Conservation (phyloP, 2,888 invertebrate genomes). For the Seira sanloemensis region DNA sequence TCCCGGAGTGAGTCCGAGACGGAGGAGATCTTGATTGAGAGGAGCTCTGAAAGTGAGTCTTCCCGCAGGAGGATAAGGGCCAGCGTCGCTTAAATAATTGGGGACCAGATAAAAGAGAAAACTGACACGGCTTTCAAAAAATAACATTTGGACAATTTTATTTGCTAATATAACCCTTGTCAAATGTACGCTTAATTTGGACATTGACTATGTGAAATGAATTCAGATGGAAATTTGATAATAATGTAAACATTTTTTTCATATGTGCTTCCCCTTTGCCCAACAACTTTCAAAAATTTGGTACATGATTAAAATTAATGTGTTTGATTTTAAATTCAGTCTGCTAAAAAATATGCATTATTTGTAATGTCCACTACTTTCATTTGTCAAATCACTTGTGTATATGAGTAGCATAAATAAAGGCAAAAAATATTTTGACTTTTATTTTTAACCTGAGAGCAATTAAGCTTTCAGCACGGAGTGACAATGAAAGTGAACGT, state of each 20-base stretch:
- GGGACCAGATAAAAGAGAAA: neutral
- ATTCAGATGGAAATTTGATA: neutral
- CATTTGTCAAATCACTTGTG: neutral
- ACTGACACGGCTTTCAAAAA: too few species aligned
- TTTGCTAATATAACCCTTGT: neutral
- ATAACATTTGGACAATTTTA: too few species aligned
- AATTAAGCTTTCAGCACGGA: neutral
- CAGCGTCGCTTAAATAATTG: neutral
- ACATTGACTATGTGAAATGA: neutral
- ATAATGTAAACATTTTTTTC: neutral
- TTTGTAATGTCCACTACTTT: too few species aligned
- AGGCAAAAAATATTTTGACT: neutral
- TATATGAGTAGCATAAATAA: neutral
- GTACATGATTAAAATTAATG: neutral
- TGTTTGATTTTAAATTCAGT: neutral
- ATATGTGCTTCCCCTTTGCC: neutral
- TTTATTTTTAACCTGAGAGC: neutral
- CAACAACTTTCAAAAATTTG: neutral
- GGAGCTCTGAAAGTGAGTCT: conserved; percentile 48
- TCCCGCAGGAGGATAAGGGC: conserved; percentile 46
- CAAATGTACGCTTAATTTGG: neutral
- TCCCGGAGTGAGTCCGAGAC: conserved; percentile 48
- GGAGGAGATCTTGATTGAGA: conserved; percentile 50
- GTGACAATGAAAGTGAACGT: neutral
- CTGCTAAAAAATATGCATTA: neutral